Evolutionary conservation across 2,797 vertebrate species (phyloP), one percentile per base, ranked within the genome.

Genomic region (Oryzias sinensis): DNA sequence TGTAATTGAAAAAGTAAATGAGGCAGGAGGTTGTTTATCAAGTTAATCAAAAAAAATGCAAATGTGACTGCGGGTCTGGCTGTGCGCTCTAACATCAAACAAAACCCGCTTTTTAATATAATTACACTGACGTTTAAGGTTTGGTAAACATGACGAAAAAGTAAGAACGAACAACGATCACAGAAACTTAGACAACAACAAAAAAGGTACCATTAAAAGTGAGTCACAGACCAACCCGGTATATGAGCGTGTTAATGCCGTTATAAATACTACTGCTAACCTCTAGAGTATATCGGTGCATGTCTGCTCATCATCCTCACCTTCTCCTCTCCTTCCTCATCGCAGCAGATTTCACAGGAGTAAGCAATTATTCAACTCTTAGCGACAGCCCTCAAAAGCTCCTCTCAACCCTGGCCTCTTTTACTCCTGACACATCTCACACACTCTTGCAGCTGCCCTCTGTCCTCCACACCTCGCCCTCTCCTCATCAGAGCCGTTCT

Each of bases 331-430:
- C 50, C 48, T 55, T 44, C 51, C 18, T 64, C 43, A 59, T 47
- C 44, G 59, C 62, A 47, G 50, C 46, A 57, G 45, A 63, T 82
- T 86, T 87, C 80, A 82, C 77, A 72, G 75, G 40, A 14, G 62
- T 64, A 62, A 84, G 85, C 77, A 85, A 85, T 89, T 88, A 87
- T 87, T 85, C 70, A 76, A 65, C 74, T 76, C 74, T 80, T 74
- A 77, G 72, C 77, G 72, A 72, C 59, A 54, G 60, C 65, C 62
- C 67, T 64, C 62, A 61, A 62, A 68, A 56, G 53, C 62, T 58
- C 42, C 8, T 37, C 64, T 65, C 66, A 53, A 68, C 68, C 77
- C 72, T 66, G 62, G 59, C 47, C 76, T 75, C 43, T 27, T 52
- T 59, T 29, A 57, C 45, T 65, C 60, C 59, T n/a, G 62, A 69